These are phyloP conservation scores for Camponotus floridanus DNA, from an alignment of 1,140 invertebrate species.

Conservation along the genomic window DNA sequence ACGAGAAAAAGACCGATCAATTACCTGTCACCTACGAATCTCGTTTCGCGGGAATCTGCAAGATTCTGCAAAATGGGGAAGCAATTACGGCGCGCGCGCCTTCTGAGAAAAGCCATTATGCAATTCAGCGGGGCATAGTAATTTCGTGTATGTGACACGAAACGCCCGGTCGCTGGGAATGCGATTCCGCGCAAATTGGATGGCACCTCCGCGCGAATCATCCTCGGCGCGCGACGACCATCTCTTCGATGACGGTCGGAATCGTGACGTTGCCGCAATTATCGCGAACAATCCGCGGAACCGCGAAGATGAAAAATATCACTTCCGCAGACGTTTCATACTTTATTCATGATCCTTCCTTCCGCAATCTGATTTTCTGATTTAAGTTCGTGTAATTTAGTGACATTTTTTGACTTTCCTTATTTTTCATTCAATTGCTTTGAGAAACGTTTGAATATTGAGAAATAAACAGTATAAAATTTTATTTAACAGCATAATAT, in stretches of 20 bases:
- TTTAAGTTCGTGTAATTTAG: conserved; percentile 13
- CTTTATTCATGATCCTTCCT: neutral
- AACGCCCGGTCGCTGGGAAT: neutral
- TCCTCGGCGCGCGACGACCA: neutral
- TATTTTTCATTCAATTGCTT: neutral
- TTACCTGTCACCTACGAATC: neutral
- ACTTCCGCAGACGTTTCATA: no score
- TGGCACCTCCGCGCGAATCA: conserved; percentile 37
- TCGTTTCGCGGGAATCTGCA: neutral
- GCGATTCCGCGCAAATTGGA: conserved; percentile 38
- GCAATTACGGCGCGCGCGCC: neutral
- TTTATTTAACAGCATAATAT: no score
- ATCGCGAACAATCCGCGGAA: neutral
- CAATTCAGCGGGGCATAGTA: conserved; percentile 2
- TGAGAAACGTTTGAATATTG: no score
- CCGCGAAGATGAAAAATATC: neutral
- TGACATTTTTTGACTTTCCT: neutral
- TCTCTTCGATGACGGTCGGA: neutral
- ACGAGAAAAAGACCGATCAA: neutral
- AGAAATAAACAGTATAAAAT: no score
- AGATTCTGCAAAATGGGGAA: neutral
- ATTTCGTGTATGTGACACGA: conserved; percentile 26
- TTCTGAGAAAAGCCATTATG: conserved; percentile 29
- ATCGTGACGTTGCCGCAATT: conserved; percentile 35
- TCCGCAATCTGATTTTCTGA: neutral